phyloP scores from a whole-genome alignment of 2,113 vertebrate species.

The Halcyon malimbica region DNA sequence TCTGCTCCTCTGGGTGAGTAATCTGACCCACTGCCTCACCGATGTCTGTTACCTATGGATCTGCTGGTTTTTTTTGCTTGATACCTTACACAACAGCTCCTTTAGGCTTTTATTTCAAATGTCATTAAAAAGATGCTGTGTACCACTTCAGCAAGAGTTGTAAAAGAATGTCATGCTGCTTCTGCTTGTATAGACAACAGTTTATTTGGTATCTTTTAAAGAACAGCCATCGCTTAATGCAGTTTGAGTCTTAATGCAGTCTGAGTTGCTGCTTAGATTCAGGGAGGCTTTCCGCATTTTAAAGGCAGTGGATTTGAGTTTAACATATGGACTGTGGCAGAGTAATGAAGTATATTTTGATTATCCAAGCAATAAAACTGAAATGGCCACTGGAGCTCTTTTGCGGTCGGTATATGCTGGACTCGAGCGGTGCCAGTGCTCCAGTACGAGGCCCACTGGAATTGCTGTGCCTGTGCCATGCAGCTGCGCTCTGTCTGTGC shows the following conservation, averaged over 20 bases:
- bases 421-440: background rate
- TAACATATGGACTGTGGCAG: background rate
- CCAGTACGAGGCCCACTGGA: background rate
- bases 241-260: background rate
- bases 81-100: background rate
- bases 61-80: background rate
- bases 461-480: background rate
- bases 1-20: constrained; percentile 50
- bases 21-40: background rate
- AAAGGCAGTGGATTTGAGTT: background rate
- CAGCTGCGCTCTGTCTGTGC: background rate
- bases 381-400: background rate
- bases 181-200: background rate
- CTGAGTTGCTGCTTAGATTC: background rate
- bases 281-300: background rate
- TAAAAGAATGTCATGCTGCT: background rate
- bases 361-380: background rate
- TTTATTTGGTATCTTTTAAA: background rate
- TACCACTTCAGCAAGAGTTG: background rate
- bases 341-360: background rate
- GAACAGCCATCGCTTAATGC: background rate
- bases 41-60: background rate
- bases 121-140: background rate
- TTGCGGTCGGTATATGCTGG: background rate
- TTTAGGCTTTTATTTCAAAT: background rate